Percentiles rank a stretch among this genome's conserved stretches.
Conservation (phyloP, 2,797 vertebrate genomes). For the Antennarius maculatus region DNA sequence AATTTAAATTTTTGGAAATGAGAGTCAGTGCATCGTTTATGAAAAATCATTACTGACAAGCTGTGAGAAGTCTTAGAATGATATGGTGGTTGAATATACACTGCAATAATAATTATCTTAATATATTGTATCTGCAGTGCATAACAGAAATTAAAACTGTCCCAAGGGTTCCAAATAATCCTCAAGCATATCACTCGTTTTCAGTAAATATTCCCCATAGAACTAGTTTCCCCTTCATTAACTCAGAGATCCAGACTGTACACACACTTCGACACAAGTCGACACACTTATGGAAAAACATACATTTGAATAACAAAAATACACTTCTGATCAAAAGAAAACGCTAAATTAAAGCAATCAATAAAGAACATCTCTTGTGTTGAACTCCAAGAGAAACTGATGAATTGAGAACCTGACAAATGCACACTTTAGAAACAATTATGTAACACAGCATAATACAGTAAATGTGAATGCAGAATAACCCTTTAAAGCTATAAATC, state of each 20-base stretch:
- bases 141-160: constrained; percentile 71
- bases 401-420: background rate
- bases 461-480: constrained; percentile 39
- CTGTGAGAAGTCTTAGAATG: background rate
- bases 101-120: background rate
- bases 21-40: background rate
- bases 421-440: constrained; percentile 4
- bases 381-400: background rate
- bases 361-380: background rate
- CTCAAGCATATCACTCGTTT: constrained; percentile 89
- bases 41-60: background rate
- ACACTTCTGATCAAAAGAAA: background rate
- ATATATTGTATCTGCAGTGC: background rate
- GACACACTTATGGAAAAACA: constrained; percentile 4
- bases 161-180: constrained; percentile 90
- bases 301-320: background rate
- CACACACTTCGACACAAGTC: background rate
- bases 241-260: background rate
- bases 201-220: constrained; percentile 91
- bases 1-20: background rate
- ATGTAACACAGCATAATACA: constrained; percentile 34
- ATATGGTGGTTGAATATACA: background rate
- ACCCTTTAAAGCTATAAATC: constrained; percentile 59
- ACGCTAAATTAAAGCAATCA: no score
- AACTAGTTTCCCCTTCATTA: constrained; percentile 65